Percentiles rank a stretch among this genome's conserved stretches.
phyloP scores from a whole-genome alignment of 2,113 vertebrate genomes.

The Chrysochloris asiatica region DNA sequence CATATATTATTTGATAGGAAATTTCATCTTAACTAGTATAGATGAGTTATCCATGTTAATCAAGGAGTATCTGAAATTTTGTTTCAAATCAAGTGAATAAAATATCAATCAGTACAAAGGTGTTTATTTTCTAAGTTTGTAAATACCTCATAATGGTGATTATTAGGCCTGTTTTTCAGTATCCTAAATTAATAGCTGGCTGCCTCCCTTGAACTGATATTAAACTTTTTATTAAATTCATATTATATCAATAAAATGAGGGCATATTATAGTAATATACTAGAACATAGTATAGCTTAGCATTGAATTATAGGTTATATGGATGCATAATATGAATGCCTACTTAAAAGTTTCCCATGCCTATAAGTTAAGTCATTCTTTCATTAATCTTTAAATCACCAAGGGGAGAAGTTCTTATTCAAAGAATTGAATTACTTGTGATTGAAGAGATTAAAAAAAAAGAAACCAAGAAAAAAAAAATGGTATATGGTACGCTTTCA shows the following conservation, averaged over 20 bases:
- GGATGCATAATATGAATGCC: not conserved
- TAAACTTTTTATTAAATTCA: not conserved
- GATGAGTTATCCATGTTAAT: not conserved
- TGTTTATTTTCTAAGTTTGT: conserved; percentile 16
- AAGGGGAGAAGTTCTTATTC: not conserved
- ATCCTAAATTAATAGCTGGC: not conserved
- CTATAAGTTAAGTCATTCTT: conserved; percentile 7
- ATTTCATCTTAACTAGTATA: not conserved
- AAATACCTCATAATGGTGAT: not conserved
- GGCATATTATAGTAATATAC: not conserved
- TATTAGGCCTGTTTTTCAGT: not conserved
- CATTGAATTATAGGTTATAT: not conserved
- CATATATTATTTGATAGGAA: conserved; percentile 15
- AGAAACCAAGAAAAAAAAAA: not conserved
- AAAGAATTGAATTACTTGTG: conserved; percentile 28
- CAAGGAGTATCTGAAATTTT: not conserved
- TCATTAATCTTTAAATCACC: conserved; percentile 49
- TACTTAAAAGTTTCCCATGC: not conserved
- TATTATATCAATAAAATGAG: not conserved
- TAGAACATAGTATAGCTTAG: not conserved
- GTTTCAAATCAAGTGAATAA: not conserved
- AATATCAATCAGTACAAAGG: not conserved
- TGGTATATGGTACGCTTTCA: not conserved
- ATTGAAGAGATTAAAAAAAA: conserved; percentile 41
- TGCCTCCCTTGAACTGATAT: not conserved